Percentiles rank a stretch among this genome's conserved stretches.
These are phyloP conservation scores for Sakesphorus luctuosus DNA, from an alignment of 2,113 vertebrate species.

Conservation along the genomic window DNA sequence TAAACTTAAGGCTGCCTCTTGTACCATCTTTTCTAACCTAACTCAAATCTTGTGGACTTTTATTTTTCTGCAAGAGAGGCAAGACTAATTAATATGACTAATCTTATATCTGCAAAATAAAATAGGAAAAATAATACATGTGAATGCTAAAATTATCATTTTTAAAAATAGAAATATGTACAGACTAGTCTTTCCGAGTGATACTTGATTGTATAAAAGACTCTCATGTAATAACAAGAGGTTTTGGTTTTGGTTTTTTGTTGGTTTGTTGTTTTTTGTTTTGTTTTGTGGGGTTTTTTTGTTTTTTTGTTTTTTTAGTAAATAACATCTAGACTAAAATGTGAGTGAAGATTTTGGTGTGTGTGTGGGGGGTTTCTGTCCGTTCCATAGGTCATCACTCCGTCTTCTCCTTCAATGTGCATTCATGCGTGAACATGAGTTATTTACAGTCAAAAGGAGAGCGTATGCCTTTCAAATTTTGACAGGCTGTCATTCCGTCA, in stretches of 20 bases:
- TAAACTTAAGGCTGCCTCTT: not conserved
- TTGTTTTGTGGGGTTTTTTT: too few species aligned
- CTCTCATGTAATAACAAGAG: not conserved
- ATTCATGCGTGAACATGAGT: fast-evolving
- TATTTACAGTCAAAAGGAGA: not conserved
- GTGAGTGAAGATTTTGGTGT: not conserved
- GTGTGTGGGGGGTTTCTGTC: fast-evolving
- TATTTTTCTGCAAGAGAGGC: not conserved
- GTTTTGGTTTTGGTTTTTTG: not conserved
- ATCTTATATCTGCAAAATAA: not conserved
- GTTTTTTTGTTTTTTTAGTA: not conserved
- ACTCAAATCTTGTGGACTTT: not conserved
- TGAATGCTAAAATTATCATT: not conserved
- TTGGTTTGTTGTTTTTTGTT: too few species aligned
- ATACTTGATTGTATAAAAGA: not conserved
- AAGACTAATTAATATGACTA: not conserved
- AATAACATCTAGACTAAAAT: not conserved
- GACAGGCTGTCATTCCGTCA: not conserved
- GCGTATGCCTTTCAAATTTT: not conserved
- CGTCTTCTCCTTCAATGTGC: not conserved
- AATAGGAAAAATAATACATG: not conserved
- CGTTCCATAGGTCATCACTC: not conserved
- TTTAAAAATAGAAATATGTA: not conserved
- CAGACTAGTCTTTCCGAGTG: not conserved
- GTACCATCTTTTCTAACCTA: not conserved